These are phyloP conservation scores for Marasmarcha lunaedactyla DNA, from an alignment of 2,888 invertebrate genomes.

Conservation along the genomic window DNA sequence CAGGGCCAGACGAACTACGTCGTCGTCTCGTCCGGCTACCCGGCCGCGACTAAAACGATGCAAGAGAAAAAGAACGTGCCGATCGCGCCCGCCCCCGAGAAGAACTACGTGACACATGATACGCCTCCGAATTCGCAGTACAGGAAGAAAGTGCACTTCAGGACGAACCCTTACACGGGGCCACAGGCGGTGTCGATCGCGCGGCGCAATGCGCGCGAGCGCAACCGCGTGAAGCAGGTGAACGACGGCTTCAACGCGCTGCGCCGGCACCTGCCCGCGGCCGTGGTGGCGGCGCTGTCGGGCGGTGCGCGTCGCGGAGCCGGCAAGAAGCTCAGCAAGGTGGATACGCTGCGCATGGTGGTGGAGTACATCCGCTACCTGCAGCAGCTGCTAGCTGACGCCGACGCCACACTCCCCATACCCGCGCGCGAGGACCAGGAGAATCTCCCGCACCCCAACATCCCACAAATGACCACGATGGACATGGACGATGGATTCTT, in stretches of 20 bases:
- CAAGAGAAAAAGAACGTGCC: conserved; percentile 66
- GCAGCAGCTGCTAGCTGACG: conserved; percentile 82
- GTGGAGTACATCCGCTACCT: conserved; percentile 92
- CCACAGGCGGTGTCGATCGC: conserved; percentile 89
- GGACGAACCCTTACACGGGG: conserved; percentile 70
- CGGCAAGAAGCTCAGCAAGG: conserved; percentile 88
- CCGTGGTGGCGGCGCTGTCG: conserved; percentile 77
- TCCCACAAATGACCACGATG: conserved; percentile 50
- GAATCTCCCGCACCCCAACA: conserved; percentile 46
- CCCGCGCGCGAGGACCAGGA: conserved; percentile 51
- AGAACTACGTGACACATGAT: conserved; percentile 63
- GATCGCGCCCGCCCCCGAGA: conserved; percentile 71
- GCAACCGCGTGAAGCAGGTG: conserved; percentile 95
- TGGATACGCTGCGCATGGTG: conserved; percentile 89
- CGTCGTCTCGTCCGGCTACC: conserved; percentile 68
- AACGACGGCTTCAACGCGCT: conserved; percentile 93
- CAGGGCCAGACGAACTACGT: conserved; percentile 73
- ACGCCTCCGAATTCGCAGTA: conserved; percentile 72
- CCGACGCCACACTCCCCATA: conserved; percentile 72
- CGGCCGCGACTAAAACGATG: conserved; percentile 53
- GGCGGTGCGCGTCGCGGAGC: conserved; percentile 78
- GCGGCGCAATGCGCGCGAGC: conserved; percentile 91
- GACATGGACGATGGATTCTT: conserved; percentile 65
- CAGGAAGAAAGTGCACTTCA: conserved; percentile 81
- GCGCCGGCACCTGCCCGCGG: conserved; percentile 87